Evolutionary conservation across 2,888 invertebrate genomes (phyloP).

Genomic region (Melieria crassipennis): DNA sequence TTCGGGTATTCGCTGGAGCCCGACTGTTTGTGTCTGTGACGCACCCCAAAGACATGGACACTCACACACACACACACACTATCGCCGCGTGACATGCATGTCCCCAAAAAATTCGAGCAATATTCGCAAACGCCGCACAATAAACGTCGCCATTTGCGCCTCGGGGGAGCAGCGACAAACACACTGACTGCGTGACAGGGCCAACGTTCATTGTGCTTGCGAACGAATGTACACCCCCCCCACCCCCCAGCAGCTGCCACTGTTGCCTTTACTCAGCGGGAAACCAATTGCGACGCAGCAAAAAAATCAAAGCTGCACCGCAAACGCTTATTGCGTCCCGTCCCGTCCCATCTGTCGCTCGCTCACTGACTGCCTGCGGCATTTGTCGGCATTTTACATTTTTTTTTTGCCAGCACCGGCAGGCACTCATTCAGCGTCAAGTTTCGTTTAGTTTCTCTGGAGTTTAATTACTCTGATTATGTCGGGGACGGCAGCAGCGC

Average conservation of each 20-base stretch:
- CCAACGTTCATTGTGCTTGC: not conserved
- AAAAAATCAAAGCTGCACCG: not conserved
- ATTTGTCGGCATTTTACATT: conserved; percentile 19
- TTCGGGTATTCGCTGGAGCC: not conserved
- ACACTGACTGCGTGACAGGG: not conserved
- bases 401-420: not conserved
- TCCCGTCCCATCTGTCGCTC: not conserved
- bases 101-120: not conserved
- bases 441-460: conserved; percentile 40
- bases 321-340: not conserved
- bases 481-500: conserved; percentile 43
- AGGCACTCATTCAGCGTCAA: conserved; percentile 9
- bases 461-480: conserved; percentile 53
- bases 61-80: no score
- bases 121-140: conserved; percentile 3
- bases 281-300: no score
- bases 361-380: no score
- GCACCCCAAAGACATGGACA: not conserved
- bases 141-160: conserved; percentile 20
- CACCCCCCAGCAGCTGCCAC: no score
- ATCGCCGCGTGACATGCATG: not conserved
- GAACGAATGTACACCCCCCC: not conserved
- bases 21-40: not conserved
- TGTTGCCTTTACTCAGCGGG: no score
- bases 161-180: not conserved